Evolutionary conservation across 1,140 invertebrate species (phyloP).

Genomic region (Lepidurus couesii): DNA sequence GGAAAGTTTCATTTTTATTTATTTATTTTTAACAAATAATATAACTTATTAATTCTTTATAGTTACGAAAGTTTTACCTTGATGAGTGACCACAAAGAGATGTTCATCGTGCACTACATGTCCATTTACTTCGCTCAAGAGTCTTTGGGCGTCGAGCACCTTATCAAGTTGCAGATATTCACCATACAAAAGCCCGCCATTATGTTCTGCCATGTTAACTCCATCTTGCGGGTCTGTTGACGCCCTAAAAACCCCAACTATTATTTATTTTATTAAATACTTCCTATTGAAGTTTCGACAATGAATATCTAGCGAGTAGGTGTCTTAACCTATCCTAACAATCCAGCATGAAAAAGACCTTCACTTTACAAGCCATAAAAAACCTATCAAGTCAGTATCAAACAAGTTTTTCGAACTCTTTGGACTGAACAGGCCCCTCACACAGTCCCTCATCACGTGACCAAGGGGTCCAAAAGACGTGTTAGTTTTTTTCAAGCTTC

Average conservation of each 20-base stretch:
- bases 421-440: not conserved
- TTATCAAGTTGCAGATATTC: conserved; percentile 85
- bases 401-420: not conserved
- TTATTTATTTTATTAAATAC: not conserved
- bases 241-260: not conserved
- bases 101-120: conserved; percentile 89
- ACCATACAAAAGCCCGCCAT: conserved; percentile 66
- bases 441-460: not conserved
- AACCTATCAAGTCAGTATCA: not conserved
- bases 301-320: not conserved
- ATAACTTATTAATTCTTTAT: conserved; percentile 21
- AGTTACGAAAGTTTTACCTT: conserved; percentile 60
- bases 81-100: conserved; percentile 94
- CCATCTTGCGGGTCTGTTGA: conserved; percentile 35
- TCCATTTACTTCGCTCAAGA: conserved; percentile 67
- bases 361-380: too few relatives aligned
- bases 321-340: too few relatives aligned
- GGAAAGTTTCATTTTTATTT: conserved; percentile 28
- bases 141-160: conserved; percentile 73
- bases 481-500: not conserved
- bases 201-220: conserved; percentile 37
- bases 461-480: not conserved
- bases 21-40: not conserved
- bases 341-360: too few relatives aligned
- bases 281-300: not conserved